Conservation (phyloP, 2,888 invertebrate genomes). For the Ormyrus rosae region DNA sequence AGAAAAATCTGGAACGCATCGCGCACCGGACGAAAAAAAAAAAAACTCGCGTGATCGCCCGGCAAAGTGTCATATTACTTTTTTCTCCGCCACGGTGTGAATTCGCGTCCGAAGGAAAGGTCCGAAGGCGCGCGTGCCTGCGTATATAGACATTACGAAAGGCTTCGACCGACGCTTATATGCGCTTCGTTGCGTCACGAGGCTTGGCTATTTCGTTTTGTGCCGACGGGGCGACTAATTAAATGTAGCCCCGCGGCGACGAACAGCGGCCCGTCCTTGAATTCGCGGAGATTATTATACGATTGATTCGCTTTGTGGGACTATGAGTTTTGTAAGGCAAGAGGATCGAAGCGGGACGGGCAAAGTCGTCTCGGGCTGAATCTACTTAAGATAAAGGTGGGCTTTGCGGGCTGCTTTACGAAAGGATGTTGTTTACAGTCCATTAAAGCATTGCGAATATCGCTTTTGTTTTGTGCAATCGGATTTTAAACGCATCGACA, state of each 20-base stretch:
- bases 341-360: neutral
- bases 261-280: constrained; percentile 28
- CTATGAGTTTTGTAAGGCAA: neutral
- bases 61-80: constrained; percentile 9
- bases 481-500: too few relatives aligned
- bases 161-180: constrained; percentile 10
- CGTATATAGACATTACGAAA: constrained; percentile 20
- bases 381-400: too few relatives aligned
- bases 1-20: neutral
- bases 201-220: constrained; percentile 5
- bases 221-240: constrained; percentile 36
- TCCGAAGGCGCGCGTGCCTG: neutral
- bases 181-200: constrained; percentile 48
- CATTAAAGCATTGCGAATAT: too few relatives aligned
- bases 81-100: neutral
- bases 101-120: constrained; percentile 13
- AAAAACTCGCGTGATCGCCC: constrained; percentile 14
- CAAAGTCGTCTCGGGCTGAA: too few relatives aligned
- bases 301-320: neutral
- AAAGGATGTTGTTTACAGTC: too few relatives aligned
- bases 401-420: too few relatives aligned
- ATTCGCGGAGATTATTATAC: constrained; percentile 14
- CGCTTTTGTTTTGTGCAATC: too few relatives aligned
- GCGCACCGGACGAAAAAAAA: neutral
- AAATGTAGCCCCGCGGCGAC: constrained; percentile 39